Evolutionary conservation across 2,113 vertebrate genomes (phyloP).

Genomic region (Grallaria varia): DNA sequence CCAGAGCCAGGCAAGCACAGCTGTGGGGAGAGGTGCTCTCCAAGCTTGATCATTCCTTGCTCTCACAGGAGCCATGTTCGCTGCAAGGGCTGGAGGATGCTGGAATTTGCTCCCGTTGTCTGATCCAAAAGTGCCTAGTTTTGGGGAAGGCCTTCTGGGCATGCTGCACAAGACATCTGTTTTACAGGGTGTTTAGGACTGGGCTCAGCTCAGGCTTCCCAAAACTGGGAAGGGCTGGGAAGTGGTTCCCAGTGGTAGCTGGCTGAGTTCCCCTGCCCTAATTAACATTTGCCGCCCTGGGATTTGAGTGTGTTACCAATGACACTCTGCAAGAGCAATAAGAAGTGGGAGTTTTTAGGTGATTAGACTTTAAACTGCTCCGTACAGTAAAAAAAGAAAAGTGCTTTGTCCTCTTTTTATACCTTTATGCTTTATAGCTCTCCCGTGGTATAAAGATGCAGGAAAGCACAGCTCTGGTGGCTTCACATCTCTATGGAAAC

Average conservation of each 20-base stretch:
- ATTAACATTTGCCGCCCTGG: neutral
- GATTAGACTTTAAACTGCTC: neutral
- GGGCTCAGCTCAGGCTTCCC: slow-evolving; percentile 1
- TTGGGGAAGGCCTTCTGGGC: slow-evolving; percentile 37
- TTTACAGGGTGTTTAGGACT: slow-evolving; percentile 21
- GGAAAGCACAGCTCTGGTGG: neutral
- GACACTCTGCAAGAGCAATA: neutral
- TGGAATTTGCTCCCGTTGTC: slow-evolving; percentile 37
- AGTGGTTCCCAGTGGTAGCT: slow-evolving; percentile 7
- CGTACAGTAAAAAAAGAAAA: neutral
- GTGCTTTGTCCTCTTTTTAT: neutral
- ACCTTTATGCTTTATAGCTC: too few species aligned
- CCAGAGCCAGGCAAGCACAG: slow-evolving; percentile 37
- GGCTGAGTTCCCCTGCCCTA: neutral
- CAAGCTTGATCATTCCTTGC: neutral
- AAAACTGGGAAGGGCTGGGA: slow-evolving; percentile 18
- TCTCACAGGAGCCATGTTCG: neutral
- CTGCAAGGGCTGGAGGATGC: neutral
- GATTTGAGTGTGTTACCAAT: slow-evolving; percentile 1
- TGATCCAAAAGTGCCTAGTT: slow-evolving; percentile 41
- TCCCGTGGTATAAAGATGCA: neutral
- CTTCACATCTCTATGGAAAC: neutral
- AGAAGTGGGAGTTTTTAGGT: neutral
- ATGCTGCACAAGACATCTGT: slow-evolving; percentile 45
- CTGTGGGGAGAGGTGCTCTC: slow-evolving; percentile 1